Conservation (phyloP, 2,797 vertebrate genomes). For the Chiloscyllium punctatum region DNA sequence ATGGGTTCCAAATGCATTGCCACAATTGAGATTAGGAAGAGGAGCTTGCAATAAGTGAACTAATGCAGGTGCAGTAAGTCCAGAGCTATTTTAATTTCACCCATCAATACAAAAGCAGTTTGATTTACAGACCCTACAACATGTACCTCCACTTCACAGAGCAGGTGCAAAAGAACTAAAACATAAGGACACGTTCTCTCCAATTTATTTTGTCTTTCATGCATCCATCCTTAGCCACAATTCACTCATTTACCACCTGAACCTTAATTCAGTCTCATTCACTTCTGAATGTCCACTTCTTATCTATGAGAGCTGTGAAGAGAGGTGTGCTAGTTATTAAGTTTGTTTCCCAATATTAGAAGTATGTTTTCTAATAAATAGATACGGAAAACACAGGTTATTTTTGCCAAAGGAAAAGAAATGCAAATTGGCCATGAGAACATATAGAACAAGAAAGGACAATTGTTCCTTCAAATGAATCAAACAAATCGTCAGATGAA, state of each 20-base stretch:
- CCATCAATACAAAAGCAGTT: not conserved
- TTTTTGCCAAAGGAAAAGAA: not conserved
- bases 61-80: not conserved
- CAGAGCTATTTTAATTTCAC: not conserved
- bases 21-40: no score
- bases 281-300: not conserved
- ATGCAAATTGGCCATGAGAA: not conserved
- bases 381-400: not conserved
- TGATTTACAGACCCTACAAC: not conserved
- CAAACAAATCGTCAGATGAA: not conserved
- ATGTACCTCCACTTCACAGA: not conserved
- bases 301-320: not conserved
- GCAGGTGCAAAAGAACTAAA: not conserved
- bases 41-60: no score
- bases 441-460: not conserved
- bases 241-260: not conserved
- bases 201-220: not conserved
- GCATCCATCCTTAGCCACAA: not conserved
- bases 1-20: not conserved
- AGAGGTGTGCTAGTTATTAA: not conserved
- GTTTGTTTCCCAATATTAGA: not conserved
- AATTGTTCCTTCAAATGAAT: not conserved
- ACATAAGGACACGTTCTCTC: not conserved
- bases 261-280: not conserved
- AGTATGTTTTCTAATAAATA: not conserved